Conservation (phyloP, 2,113 vertebrate species). For the Perca fluviatilis region DNA sequence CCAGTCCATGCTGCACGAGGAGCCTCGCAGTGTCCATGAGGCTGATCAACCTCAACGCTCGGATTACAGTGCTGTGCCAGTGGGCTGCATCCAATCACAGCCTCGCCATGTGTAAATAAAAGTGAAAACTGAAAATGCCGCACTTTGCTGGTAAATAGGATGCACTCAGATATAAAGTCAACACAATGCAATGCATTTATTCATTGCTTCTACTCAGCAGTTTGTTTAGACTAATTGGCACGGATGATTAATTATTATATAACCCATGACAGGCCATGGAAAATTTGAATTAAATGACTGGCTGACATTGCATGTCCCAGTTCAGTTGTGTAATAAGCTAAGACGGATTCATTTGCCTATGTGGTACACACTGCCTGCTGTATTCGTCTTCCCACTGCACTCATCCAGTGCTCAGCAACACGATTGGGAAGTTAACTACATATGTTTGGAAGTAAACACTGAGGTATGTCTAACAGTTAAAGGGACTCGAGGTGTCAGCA, state of each 20-base stretch:
- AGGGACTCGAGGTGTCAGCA: constrained; percentile 22
- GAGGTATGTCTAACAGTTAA: constrained; percentile 19
- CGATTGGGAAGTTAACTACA: constrained; percentile 4
- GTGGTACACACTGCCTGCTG: constrained; percentile 24
- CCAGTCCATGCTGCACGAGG: constrained; percentile 38
- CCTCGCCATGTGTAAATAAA: constrained; percentile 48
- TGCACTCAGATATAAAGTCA: constrained; percentile 28
- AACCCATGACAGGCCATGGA: constrained; percentile 62
- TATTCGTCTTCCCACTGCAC: constrained; percentile 39
- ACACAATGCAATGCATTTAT: constrained; percentile 45
- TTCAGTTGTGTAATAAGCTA: constrained; percentile 66
- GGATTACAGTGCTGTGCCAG: constrained; percentile 30
- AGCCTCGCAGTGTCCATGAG: constrained; percentile 40
- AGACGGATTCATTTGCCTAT: constrained; percentile 59
- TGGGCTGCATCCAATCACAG: constrained; percentile 46
- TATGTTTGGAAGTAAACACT: constrained; percentile 28
- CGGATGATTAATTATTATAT: constrained; percentile 65
- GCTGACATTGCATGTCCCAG: constrained; percentile 70
- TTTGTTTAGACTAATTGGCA: constrained; percentile 70
- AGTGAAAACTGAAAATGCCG: constrained; percentile 1
- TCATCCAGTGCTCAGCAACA: constrained; percentile 30
- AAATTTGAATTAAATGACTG: constrained; percentile 70
- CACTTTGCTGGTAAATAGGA: constrained; percentile 33
- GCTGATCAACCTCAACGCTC: constrained; percentile 44
- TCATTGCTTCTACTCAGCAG: constrained; percentile 59